Evolutionary conservation across 2,797 vertebrate genomes (phyloP), one percentile per base, ranked within the genome.

Genomic region (Tiaroga cobitis): DNA sequence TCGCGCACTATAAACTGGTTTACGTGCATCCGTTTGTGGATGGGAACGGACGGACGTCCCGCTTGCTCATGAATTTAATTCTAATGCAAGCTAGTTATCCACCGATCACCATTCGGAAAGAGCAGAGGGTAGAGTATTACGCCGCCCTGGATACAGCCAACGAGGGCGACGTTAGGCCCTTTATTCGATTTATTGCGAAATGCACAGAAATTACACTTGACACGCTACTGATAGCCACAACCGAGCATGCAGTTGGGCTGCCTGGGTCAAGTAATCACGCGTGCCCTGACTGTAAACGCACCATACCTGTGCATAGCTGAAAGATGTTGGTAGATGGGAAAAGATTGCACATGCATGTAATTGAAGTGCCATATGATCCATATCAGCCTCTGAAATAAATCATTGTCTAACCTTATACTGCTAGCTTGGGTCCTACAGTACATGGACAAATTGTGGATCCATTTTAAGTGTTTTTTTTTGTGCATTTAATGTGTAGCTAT

Each of bases 11-110:
- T 92, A 99, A 99, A 89, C 94, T 99, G 41, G 98, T 99, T 1
- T 99, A 99, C 41, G 95, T 99, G 86, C 98, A 99, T 87, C 98
- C 98, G 0, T 99, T 99, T 37, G 93, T 98, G 0, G 98, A 99
- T 0, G 98, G 98, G 76, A 99, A 99, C 0, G 98, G 98, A 0
- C 95, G 98, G 91, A 99, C 97, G 0, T 97, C 98, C 0, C 96
- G 98, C 13, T 94, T 99, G 87, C 92, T 99, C 1, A 99, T 99
- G 98, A 99, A 99, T 94, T 95, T 99, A 1, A 97, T 97, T 41
- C 94, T 99, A 29, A 98, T 99, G 98, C 97, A 98, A 90, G 97
- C 98, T 0, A 96, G 96, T 1, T 99, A 98, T 86, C 98, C 98
- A 0, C 98, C 98, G 1, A 95, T 99, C 93, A 99, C 97, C 16